These are phyloP conservation scores for Boleophthalmus pectinirostris DNA, from an alignment of 2,113 vertebrate species.

Conservation along the genomic window DNA sequence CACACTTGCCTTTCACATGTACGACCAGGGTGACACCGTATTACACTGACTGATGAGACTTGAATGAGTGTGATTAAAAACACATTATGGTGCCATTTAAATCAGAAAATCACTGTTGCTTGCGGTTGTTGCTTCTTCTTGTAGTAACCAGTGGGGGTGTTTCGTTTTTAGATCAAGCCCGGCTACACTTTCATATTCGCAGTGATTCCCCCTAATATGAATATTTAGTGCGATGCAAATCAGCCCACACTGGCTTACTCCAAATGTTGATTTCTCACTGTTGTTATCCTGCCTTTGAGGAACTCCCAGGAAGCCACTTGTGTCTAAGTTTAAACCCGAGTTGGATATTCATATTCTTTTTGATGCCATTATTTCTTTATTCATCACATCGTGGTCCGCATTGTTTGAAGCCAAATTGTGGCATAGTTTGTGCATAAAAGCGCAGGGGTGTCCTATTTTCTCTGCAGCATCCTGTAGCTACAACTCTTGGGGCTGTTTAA, in stretches of 20 bases:
- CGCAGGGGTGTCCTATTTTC: not conserved
- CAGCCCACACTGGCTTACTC: constrained; percentile 14
- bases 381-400: constrained; percentile 22
- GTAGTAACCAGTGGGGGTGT: constrained; percentile 35
- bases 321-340: constrained; percentile 32
- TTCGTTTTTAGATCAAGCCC: constrained; percentile 15
- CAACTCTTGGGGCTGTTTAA: constrained; percentile 10
- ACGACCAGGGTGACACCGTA: constrained; percentile 26
- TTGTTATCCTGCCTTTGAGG: constrained; percentile 53
- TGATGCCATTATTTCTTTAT: constrained; percentile 29
- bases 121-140: constrained; percentile 25
- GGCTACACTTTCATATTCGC: constrained; percentile 14
- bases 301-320: constrained; percentile 52
- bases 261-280: constrained; percentile 33
- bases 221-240: constrained; percentile 69
- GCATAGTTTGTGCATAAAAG: constrained; percentile 9
- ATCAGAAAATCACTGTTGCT: constrained; percentile 19
- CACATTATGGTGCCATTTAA: constrained; percentile 58
- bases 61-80: constrained; percentile 59
- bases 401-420: constrained; percentile 29
- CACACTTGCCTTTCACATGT: constrained; percentile 3
- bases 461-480: not conserved
- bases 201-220: constrained; percentile 56
- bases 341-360: constrained; percentile 49
- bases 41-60: constrained; percentile 61